Evolutionary conservation across 2,113 vertebrate species (phyloP), one percentile per base, ranked within the genome.

Genomic region (Sinocyclocheilus rhinocerous): DNA sequence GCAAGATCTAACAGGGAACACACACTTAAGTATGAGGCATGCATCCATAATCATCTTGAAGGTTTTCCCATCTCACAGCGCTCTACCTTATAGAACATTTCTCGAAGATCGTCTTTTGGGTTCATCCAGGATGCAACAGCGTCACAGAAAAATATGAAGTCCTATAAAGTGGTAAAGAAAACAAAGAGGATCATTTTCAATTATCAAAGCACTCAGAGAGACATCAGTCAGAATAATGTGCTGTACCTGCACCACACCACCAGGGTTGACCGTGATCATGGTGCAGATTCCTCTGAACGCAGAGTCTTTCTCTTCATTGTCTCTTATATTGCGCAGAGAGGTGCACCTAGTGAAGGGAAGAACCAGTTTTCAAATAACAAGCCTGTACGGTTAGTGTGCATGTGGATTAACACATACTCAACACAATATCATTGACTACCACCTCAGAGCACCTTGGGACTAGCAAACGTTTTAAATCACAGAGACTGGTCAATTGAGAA

Each of bases 131-230:
- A 99, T 93, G 97, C 98, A 90, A 99, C 97, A 90, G 98, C 97
- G 93, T 99, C 97, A 96, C 97, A 99, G 96, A 99, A 99, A 97
- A 99, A 99, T 95, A 99, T 99, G 96, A 99, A 99, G 92, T 99
- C 98, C 97, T 99, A 92, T 90, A 89, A 45, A 89, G 55, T 75
- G 20, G 50, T 67, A 85, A 69, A 86, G 42, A 65, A 26, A 77
- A 86, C 50, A 76, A 42, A 65, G 10, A 15, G 18, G 65, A 42
- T 59, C 6, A 24, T 42, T 67, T 52, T 45, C 2, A 52, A 55
- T 11, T 42, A 6, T 61, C 69, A n/a, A 52, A 39, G 50, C 29
- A 42, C 29, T 39, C 69, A 3, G 33, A 57, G 26, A 29, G 48
- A 50, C 65, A 59, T 59, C 20, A 39, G 50, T 9, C 20, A 65